Conservation (phyloP, 2,888 invertebrate species). For the Nomada ferruginata region DNA sequence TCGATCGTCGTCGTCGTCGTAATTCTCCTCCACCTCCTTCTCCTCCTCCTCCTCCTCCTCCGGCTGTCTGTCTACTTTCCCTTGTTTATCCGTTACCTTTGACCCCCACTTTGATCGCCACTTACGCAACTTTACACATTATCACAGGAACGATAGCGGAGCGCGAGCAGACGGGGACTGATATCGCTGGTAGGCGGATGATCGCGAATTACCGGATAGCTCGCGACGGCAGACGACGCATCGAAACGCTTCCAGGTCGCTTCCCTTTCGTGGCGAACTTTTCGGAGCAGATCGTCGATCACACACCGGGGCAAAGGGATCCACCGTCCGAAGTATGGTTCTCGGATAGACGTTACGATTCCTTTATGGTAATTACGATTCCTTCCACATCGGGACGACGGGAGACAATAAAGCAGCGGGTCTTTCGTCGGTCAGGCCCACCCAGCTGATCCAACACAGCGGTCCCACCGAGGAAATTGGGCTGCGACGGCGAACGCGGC, state of each 20-base stretch:
- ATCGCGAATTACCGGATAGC: slow-evolving; percentile 51
- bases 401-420: slow-evolving; percentile 61
- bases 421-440: slow-evolving; percentile 61
- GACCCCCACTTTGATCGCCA: slow-evolving; percentile 73
- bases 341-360: slow-evolving; percentile 39
- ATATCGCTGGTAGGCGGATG: slow-evolving; percentile 9
- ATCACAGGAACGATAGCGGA: slow-evolving; percentile 66
- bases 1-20: background rate
- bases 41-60: slow-evolving; percentile 15
- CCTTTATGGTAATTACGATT: slow-evolving; percentile 65
- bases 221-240: slow-evolving; percentile 72
- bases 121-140: slow-evolving; percentile 77
- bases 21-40: slow-evolving; percentile 27
- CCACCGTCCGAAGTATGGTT: slow-evolving; percentile 25
- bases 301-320: slow-evolving; percentile 2
- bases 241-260: slow-evolving; percentile 7
- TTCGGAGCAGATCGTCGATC: background rate
- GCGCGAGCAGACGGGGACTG: slow-evolving; percentile 25
- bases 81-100: slow-evolving; percentile 44
- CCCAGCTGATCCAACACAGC: slow-evolving; percentile 68
- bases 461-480: slow-evolving; percentile 70
- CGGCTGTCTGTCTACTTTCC: slow-evolving; percentile 36
- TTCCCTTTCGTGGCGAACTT: background rate
- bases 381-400: slow-evolving; percentile 57
- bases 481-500: slow-evolving; percentile 64